These are phyloP conservation scores for Apostichopus californicus DNA, from an alignment of 35 echinoderm and acorn worm genomes.

Conservation along the genomic window DNA sequence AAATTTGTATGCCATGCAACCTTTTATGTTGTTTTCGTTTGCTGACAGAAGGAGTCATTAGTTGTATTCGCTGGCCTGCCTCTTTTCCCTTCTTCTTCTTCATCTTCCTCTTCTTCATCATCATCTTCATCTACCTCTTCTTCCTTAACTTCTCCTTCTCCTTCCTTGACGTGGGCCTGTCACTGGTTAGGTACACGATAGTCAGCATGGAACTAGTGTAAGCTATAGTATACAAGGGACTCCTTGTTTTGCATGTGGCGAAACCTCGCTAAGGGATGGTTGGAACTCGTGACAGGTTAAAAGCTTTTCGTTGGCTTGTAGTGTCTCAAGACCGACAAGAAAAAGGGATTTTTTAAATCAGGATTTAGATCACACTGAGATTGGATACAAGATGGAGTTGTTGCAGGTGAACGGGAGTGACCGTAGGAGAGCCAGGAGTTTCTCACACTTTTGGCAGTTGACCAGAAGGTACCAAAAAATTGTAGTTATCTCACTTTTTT, in stretches of 20 bases:
- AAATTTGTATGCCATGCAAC: neutral
- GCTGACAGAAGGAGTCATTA: neutral
- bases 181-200: neutral
- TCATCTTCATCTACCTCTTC: neutral
- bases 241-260: neutral
- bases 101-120: neutral
- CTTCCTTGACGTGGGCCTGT: neutral
- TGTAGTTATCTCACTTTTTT: too few species aligned
- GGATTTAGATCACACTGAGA: neutral
- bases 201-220: neutral
- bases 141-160: too few species aligned
- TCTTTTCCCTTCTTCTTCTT: neutral
- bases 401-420: slow-evolving; percentile 1
- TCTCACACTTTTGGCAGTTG: slow-evolving; percentile 39
- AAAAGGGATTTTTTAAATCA: neutral
- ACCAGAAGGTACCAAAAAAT: slow-evolving; percentile 4
- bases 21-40: neutral
- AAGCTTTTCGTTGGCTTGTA: slow-evolving; percentile 11
- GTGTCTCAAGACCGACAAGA: neutral
- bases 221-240: neutral
- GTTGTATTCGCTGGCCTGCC: neutral
- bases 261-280: neutral
- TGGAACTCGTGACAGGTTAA: slow-evolving; percentile 22
- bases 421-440: slow-evolving; percentile 33
- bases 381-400: neutral